phyloP scores from a whole-genome alignment of 2,888 invertebrate genomes.

The Tillus elongatus region DNA sequence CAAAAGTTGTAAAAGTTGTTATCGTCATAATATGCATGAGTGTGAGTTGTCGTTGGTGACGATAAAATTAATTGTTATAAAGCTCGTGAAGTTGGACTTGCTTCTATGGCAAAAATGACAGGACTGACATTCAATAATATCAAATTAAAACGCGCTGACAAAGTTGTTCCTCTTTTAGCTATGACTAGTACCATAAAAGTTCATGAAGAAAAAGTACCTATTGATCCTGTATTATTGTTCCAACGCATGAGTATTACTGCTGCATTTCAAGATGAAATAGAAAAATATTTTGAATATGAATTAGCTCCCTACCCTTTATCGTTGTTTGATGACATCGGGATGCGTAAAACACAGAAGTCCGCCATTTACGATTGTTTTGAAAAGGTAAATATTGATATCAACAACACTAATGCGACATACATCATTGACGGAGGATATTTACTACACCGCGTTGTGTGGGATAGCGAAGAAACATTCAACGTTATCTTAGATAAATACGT shows the following conservation, averaged over 20 bases:
- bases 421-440: no score
- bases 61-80: slow-evolving; percentile 23
- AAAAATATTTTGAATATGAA: slow-evolving; percentile 13
- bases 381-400: no score
- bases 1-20: no score
- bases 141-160: slow-evolving; percentile 31
- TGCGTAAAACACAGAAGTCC: no score
- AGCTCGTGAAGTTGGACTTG: slow-evolving; percentile 29
- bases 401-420: no score
- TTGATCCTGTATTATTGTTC: slow-evolving; percentile 10
- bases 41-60: slow-evolving; percentile 20
- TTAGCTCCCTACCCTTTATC: slow-evolving; percentile 10
- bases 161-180: slow-evolving; percentile 31
- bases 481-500: no score
- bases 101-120: slow-evolving; percentile 27
- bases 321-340: slow-evolving; percentile 11
- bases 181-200: slow-evolving; percentile 28
- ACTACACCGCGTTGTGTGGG: no score
- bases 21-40: no score
- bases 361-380: no score
- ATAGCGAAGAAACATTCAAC: no score
- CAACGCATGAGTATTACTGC: slow-evolving; percentile 8
- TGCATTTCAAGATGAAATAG: slow-evolving; percentile 12
- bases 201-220: slow-evolving; percentile 26
- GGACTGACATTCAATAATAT: slow-evolving; percentile 25